phyloP scores from a whole-genome alignment of 2,888 invertebrate species.

The Antheraea yamamai region DNA sequence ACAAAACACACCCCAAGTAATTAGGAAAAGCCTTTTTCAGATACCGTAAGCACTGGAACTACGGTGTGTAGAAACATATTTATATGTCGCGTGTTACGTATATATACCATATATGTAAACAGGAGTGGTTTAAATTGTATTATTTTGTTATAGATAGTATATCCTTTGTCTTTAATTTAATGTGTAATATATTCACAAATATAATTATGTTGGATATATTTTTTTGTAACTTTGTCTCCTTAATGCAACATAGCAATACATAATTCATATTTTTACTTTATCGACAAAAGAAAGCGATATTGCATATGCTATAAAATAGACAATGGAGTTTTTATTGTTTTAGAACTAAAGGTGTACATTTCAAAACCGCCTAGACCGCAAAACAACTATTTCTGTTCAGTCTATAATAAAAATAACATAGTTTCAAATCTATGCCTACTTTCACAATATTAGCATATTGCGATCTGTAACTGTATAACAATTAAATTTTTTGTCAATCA shows the following conservation, averaged over 20 bases:
- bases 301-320: constrained; percentile 60
- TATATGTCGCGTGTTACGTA: background rate
- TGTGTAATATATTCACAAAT: background rate
- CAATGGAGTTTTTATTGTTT: constrained; percentile 53
- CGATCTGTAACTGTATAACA: background rate
- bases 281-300: constrained; percentile 43
- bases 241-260: background rate
- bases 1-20: constrained; percentile 81
- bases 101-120: background rate
- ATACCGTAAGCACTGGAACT: constrained; percentile 74
- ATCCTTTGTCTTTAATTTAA: background rate
- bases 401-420: background rate
- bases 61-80: constrained; percentile 25
- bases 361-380: constrained; percentile 57
- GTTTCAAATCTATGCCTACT: background rate
- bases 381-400: constrained; percentile 14
- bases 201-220: background rate
- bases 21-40: constrained; percentile 81
- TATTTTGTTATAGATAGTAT: background rate
- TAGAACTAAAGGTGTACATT: constrained; percentile 57
- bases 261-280: background rate
- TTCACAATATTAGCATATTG: background rate
- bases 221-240: background rate
- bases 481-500: background rate
- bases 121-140: background rate